phyloP scores from a whole-genome alignment of 2,888 invertebrate species.

The Galeopsomyia nigrocyanea region DNA sequence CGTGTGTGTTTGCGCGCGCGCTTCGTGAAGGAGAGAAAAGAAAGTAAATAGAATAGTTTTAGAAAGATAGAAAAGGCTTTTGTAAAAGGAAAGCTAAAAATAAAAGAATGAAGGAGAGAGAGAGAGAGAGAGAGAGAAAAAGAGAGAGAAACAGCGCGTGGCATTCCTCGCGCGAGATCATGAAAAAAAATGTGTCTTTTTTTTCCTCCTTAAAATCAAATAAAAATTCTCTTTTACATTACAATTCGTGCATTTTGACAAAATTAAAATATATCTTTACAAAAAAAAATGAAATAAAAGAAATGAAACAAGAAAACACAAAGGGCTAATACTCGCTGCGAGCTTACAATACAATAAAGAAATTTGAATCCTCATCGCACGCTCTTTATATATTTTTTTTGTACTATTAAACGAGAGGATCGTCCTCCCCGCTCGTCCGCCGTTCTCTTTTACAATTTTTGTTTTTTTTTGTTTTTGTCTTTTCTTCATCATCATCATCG shows the following conservation, averaged over 20 bases:
- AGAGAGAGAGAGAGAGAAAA: conserved; percentile 26
- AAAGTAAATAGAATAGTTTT: conserved; percentile 6
- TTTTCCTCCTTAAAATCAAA: not conserved
- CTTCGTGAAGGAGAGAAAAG: conserved; percentile 33
- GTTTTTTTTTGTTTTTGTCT: not conserved
- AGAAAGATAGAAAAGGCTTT: conserved; percentile 4
- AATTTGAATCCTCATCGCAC: no score
- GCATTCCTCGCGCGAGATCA: not conserved
- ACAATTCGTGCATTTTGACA: not conserved
- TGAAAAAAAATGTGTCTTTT: not conserved
- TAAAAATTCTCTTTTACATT: not conserved
- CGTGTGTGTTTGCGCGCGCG: conserved; percentile 37
- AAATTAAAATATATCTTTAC: not conserved
- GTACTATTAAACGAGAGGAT: no score
- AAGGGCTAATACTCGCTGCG: not conserved
- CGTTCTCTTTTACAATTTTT: not conserved
- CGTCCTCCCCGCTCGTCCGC: no score
- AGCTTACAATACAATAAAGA: no score
- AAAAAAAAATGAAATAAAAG: not conserved
- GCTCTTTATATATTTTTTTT: no score
- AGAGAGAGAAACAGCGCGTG: not conserved
- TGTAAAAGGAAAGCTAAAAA: conserved; percentile 8
- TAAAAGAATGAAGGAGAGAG: conserved; percentile 27
- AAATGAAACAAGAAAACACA: not conserved
- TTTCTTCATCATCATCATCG: not conserved